Percentiles rank a stretch among this genome's conserved stretches.
Conservation (phyloP, 1,140 invertebrate species). For the Anagrus nilaparvatae region DNA sequence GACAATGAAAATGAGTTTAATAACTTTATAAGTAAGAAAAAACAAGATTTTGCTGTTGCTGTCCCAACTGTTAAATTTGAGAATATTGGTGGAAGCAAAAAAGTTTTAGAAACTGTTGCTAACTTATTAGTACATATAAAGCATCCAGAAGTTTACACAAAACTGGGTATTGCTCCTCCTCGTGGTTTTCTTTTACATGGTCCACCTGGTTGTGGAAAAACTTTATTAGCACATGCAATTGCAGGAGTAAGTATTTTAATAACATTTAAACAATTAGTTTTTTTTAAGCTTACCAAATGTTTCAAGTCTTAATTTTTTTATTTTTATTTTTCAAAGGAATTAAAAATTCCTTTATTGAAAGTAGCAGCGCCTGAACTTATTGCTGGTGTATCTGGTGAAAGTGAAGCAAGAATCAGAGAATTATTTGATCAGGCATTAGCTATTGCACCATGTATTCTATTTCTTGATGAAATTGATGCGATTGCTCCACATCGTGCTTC, state of each 20-base stretch:
- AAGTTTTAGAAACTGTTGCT: conserved; percentile 64
- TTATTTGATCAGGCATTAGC: conserved; percentile 76
- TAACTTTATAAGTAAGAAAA: conserved; percentile 21
- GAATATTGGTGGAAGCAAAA: conserved; percentile 65
- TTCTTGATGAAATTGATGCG: conserved; percentile 91
- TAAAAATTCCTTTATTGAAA: conserved; percentile 68
- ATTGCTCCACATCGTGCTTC: conserved; percentile 77
- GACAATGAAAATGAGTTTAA: conserved; percentile 36
- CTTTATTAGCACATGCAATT: conserved; percentile 81
- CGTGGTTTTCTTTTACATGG: conserved; percentile 81
- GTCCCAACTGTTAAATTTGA: conserved; percentile 52
- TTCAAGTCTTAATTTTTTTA: neutral
- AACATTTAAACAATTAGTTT: conserved; percentile 2
- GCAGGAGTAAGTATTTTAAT: conserved; percentile 60
- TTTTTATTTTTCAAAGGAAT: conserved; percentile 38
- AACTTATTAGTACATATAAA: conserved; percentile 73
- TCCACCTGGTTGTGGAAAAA: conserved; percentile 90
- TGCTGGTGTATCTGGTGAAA: conserved; percentile 91
- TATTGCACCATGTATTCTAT: conserved; percentile 74
- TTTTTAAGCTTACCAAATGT: too few species aligned
- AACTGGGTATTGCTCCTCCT: conserved; percentile 70
- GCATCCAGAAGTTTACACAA: conserved; percentile 71
- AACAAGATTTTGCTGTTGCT: conserved; percentile 24
- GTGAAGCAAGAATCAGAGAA: conserved; percentile 83
- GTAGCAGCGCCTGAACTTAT: conserved; percentile 85